Percentiles rank a stretch among this genome's conserved stretches.
phyloP scores from a whole-genome alignment of 2,113 vertebrate species.

The Rhagologus leucostigma region DNA sequence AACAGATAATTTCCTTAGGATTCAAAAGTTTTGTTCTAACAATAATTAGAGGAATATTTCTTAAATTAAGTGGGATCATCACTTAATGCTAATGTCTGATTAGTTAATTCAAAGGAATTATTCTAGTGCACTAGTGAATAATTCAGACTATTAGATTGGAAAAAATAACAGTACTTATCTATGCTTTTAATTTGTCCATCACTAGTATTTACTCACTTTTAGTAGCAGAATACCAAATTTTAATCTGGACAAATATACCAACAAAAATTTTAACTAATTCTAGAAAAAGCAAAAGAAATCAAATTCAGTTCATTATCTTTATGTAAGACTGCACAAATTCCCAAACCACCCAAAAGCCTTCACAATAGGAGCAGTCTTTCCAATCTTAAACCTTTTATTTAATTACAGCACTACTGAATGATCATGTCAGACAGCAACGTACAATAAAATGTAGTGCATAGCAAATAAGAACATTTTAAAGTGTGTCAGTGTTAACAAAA shows the following conservation, averaged over 20 bases:
- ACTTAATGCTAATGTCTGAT: background rate
- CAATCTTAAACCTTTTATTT: background rate
- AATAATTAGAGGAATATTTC: background rate
- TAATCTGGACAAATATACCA: background rate
- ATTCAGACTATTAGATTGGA: background rate
- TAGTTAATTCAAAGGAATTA: background rate
- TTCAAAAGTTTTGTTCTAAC: background rate
- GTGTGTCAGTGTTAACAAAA: background rate
- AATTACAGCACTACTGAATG: background rate
- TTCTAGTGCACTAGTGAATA: background rate
- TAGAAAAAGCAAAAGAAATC: background rate
- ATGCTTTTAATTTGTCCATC: background rate
- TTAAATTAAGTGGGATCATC: background rate
- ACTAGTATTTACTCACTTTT: background rate
- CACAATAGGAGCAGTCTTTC: background rate
- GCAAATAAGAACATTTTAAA: background rate
- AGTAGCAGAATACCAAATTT: background rate
- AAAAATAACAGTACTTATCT: background rate
- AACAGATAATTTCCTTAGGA: background rate
- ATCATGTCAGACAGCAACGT: background rate
- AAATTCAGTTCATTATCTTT: background rate
- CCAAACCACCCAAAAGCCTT: background rate
- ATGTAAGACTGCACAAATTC: background rate
- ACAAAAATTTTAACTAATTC: background rate
- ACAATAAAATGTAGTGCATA: background rate